phyloP scores from a whole-genome alignment of 1,140 invertebrate genomes.

The Drosophila fuyamai region DNA sequence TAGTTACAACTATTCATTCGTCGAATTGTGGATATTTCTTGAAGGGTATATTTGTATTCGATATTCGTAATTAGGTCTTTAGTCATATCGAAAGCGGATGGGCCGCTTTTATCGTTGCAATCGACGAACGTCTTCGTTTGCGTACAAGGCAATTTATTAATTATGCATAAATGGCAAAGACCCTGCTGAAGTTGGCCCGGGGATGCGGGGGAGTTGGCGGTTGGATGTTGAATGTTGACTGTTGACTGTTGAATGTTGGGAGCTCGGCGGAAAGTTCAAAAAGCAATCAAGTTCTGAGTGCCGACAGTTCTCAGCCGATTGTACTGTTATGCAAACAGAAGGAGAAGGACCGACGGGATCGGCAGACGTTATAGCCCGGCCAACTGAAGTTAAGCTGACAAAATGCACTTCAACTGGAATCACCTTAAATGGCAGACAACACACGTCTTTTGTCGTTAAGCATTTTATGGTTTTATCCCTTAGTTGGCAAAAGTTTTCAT shows the following conservation, averaged over 20 bases:
- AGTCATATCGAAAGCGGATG: constrained; percentile 16
- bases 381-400: constrained; percentile 61
- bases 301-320: constrained; percentile 47
- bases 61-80: constrained; percentile 7
- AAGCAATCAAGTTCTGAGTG: constrained; percentile 71
- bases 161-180: constrained; percentile 76
- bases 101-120: constrained; percentile 64
- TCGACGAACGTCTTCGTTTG: constrained; percentile 58
- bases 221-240: too few relatives aligned
- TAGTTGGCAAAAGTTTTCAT: constrained; percentile 33
- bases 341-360: constrained; percentile 10
- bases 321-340: constrained; percentile 67
- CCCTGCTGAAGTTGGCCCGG: neutral
- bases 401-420: constrained; percentile 65
- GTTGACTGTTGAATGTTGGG: too few relatives aligned
- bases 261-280: constrained; percentile 67
- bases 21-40: too few relatives aligned
- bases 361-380: constrained; percentile 31
- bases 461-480: constrained; percentile 15
- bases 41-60: neutral
- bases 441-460: constrained; percentile 45
- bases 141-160: constrained; percentile 78
- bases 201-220: constrained; percentile 6
- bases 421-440: constrained; percentile 66
- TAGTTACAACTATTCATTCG: too few relatives aligned